Evolutionary conservation across 2,888 invertebrate species (phyloP).

Genomic region (Tubulanus polymorphus): DNA sequence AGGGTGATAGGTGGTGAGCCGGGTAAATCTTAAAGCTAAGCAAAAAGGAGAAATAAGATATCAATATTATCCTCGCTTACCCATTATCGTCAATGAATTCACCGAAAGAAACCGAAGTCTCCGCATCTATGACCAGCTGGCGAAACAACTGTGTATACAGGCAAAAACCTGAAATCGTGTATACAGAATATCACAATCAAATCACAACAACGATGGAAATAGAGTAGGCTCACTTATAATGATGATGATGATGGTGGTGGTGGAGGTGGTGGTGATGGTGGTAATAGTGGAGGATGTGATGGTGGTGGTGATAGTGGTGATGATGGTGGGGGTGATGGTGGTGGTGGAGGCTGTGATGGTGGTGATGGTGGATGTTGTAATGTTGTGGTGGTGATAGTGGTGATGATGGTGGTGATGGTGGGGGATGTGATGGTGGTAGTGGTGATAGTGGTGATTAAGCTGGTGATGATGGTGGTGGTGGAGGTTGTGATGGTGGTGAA

Average conservation of each 20-base stretch:
- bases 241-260: not conserved
- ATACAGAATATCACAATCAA: not conserved
- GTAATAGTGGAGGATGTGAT: not conserved
- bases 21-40: too few species aligned
- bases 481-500: not conserved
- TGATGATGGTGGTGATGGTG: not conserved
- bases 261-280: not conserved
- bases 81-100: slow-evolving; percentile 42
- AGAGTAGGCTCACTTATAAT: not conserved
- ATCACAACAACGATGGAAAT: not conserved
- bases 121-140: slow-evolving; percentile 36
- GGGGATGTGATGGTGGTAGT: not conserved
- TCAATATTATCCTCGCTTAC: slow-evolving; percentile 22
- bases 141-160: slow-evolving; percentile 42
- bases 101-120: slow-evolving; percentile 28
- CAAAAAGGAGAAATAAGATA: not conserved
- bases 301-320: not conserved
- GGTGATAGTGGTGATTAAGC: not conserved
- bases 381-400: not conserved
- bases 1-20: too few species aligned
- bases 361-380: not conserved
- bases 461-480: too few species aligned
- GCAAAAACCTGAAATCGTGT: slow-evolving; percentile 32
- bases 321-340: not conserved
- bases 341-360: not conserved